Percentiles rank a stretch among this genome's conserved stretches.
These are phyloP conservation scores for Ooceraea biroi DNA, from an alignment of 1,140 invertebrate species.

Conservation along the genomic window DNA sequence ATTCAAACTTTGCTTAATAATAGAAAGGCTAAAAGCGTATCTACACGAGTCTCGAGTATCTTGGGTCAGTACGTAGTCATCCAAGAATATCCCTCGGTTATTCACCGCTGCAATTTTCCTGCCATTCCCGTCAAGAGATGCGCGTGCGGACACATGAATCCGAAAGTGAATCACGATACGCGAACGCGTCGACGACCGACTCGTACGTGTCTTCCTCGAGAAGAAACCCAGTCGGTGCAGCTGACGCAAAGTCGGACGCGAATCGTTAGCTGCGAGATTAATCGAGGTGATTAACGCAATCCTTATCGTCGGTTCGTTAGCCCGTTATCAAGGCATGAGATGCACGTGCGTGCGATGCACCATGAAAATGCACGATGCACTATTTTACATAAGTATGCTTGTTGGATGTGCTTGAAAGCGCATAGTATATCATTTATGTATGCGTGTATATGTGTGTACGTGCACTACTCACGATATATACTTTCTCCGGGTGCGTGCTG, in stretches of 20 bases:
- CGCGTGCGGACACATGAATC: conserved; percentile 31
- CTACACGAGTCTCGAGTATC: no score
- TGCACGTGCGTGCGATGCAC: not conserved
- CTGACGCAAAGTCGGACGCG: conserved; percentile 11
- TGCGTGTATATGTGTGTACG: not conserved
- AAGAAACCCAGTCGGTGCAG: no score
- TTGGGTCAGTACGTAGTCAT: not conserved
- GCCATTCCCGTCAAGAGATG: conserved; percentile 25
- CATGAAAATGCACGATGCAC: conserved; percentile 24
- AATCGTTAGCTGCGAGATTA: conserved; percentile 55
- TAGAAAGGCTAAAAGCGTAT: no score
- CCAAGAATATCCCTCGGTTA: conserved; percentile 29
- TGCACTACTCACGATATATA: conserved; percentile 14
- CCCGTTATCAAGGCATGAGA: conserved; percentile 22
- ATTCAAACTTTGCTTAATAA: no score
- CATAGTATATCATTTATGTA: not conserved
- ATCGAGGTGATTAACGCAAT: conserved; percentile 43
- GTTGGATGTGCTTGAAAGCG: not conserved
- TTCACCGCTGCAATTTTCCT: conserved; percentile 38
- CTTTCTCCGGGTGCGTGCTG: conserved; percentile 75
- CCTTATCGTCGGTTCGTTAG: conserved; percentile 48
- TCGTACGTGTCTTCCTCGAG: not conserved
- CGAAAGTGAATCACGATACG: conserved; percentile 56
- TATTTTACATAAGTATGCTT: not conserved
- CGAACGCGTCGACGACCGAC: conserved; percentile 22